Conservation (phyloP, 2,797 vertebrate genomes). For the Mergus octosetaceus region DNA sequence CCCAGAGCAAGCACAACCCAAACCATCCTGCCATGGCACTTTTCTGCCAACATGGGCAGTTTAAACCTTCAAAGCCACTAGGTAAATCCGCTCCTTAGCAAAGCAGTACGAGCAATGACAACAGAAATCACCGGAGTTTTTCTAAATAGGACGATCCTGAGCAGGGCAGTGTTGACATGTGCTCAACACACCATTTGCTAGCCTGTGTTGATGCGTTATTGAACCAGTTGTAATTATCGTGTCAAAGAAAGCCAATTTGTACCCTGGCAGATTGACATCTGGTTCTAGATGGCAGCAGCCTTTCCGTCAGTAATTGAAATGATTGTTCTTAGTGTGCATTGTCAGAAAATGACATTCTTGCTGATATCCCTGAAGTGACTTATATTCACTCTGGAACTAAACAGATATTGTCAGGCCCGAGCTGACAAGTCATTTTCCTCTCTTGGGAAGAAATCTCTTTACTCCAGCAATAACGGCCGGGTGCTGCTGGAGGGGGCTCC, state of each 20-base stretch:
- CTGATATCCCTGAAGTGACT: constrained; percentile 11
- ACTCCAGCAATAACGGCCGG: neutral
- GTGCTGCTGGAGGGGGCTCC: neutral
- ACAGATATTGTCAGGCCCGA: constrained; percentile 23
- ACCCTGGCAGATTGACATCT: constrained; percentile 10
- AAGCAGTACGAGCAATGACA: neutral
- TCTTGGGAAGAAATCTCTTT: constrained; percentile 14
- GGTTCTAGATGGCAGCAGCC: neutral
- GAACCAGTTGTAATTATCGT: neutral
- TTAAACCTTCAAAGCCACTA: neutral
- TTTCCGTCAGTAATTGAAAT: constrained; percentile 33
- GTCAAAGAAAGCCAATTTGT: constrained; percentile 36
- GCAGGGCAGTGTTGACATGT: neutral
- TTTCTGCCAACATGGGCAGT: accelerated
- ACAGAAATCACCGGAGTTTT: neutral
- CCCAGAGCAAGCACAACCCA: neutral
- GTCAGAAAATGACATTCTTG: constrained; percentile 38
- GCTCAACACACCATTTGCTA: neutral
- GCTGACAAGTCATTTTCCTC: constrained; percentile 1
- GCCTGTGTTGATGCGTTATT: neutral
- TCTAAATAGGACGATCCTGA: neutral
- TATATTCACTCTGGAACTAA: constrained; percentile 4
- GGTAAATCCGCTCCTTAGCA: neutral
- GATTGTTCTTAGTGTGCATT: constrained; percentile 13
- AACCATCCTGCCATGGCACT: neutral